Evolutionary conservation across 2,888 invertebrate genomes (phyloP), one percentile per base, ranked within the genome.

Genomic region (Shargacucullia verbasci): DNA sequence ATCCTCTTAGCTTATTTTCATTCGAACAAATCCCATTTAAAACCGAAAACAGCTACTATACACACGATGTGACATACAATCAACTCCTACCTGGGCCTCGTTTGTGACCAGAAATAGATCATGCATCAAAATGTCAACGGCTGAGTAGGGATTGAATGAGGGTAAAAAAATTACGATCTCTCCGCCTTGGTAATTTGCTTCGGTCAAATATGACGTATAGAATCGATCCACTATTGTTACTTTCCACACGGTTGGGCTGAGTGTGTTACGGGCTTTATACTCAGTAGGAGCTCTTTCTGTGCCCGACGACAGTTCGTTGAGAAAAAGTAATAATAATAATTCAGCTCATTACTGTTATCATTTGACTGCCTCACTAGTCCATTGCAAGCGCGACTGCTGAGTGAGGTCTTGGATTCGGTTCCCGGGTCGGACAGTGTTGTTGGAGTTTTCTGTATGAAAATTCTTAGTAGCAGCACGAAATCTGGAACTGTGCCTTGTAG

Each of bases 101-200:
- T 80, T 78, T 69, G 73, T 76, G 77, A 73, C 76, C 71, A 73
- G 76, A 80, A 81, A 82, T 79, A 82, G 81, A 84, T 84, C 85
- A 85, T 85, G 83, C 85, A 85, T 89, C 89, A 89, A 87, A 81
- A 78, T 83, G 88, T 87, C 89, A 89, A 80, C 85, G 47, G 46
- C 67, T 82, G 87, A 87, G 85, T 73, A 81, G 84, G 63, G 69
- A 61, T 10, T 52, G 52, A 64, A 64, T 58, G 34, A 38, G 20
- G 29, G 0, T 37, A 71, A 71, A 66, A 67, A 67, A 62, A 27
- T 53, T 52, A 45, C 55, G 52, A 53, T 40, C 27, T 15, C 38
- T 55, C 46, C 52, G 53, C 57, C 35, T 60, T 68, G 64, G 58
- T 72, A 68, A 72, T 71, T 71, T 68, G 70, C 47, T 71, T 34